phyloP scores from a whole-genome alignment of 2,113 vertebrate genomes.

The Microcebus jonahi region DNA sequence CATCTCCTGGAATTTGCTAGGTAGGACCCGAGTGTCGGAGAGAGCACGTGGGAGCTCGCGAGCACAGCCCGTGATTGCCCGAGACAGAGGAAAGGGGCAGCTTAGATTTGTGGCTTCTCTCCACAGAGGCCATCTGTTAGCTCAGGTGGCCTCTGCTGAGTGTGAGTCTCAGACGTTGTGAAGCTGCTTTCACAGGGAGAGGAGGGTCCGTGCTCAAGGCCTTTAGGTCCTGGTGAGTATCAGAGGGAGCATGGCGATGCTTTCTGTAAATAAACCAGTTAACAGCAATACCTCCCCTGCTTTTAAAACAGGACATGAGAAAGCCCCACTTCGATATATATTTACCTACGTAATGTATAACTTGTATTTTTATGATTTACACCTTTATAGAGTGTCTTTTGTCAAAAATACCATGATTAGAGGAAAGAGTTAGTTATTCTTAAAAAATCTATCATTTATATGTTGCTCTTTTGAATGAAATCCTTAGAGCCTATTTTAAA shows the following conservation, averaged over 20 bases:
- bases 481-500: constrained; percentile 47
- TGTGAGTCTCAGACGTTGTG: background rate
- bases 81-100: constrained; percentile 38
- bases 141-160: background rate
- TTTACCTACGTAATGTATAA: background rate
- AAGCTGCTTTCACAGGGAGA: background rate
- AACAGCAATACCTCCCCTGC: background rate
- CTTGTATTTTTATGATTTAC: background rate
- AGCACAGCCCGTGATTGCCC: background rate
- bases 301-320: constrained; percentile 20
- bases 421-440: background rate
- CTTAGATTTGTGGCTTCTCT: background rate
- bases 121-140: background rate
- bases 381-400: background rate
- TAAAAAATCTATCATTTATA: background rate
- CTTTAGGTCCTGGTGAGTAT: background rate
- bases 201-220: background rate
- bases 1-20: background rate
- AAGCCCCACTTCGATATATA: background rate
- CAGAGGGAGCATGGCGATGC: background rate
- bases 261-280: constrained; percentile 15
- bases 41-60: background rate
- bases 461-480: background rate
- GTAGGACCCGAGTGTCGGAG: background rate
- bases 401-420: background rate